Percentiles rank a stretch among this genome's conserved stretches.
Conservation (phyloP, 2,113 vertebrate species). For the Glareola pratincola region DNA sequence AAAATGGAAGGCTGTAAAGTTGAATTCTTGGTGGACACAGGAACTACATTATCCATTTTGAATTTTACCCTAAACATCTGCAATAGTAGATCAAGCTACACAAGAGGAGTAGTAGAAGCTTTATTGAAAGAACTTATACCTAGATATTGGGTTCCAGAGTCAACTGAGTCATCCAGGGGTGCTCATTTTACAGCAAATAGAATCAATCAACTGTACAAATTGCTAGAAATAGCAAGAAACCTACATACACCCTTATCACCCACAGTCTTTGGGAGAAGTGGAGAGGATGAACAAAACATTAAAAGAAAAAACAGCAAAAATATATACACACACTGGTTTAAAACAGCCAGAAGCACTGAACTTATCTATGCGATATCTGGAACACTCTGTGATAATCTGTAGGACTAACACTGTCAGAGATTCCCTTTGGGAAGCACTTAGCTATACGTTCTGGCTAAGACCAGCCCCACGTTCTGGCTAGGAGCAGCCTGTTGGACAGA, state of each 20-base stretch:
- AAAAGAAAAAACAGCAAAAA: not conserved
- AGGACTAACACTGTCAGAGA: not conserved
- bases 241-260: not conserved
- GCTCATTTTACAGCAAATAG: not conserved
- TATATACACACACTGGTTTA: not conserved
- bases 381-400: not conserved
- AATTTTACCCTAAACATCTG: not conserved
- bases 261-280: not conserved
- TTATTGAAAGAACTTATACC: not conserved
- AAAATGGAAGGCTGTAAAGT: not conserved
- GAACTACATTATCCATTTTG: no score
- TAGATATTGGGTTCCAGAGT: not conserved
- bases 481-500: not conserved
- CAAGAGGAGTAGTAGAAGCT: not conserved
- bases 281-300: not conserved
- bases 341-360: not conserved
- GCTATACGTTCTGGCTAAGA: not conserved
- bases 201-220: not conserved
- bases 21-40: not conserved
- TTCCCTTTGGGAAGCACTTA: not conserved
- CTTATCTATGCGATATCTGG: not conserved
- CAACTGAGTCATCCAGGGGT: not conserved
- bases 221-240: not conserved
- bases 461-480: not conserved
- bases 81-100: not conserved